phyloP scores from a whole-genome alignment of 2,888 invertebrate genomes.

The Brachyptera risi region DNA sequence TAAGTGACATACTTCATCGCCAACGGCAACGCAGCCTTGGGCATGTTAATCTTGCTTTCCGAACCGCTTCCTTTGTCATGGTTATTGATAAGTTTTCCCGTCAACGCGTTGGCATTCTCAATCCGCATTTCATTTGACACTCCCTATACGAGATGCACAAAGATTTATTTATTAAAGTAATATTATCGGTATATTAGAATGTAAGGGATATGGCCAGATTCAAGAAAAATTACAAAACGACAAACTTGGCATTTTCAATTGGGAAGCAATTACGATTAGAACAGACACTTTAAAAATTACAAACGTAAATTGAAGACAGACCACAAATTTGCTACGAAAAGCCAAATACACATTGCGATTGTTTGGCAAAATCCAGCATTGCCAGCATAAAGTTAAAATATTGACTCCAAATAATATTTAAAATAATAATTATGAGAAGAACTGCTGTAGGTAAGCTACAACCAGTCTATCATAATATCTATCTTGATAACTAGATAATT shows the following conservation, averaged over 20 bases:
- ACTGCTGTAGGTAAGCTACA: too few relatives aligned
- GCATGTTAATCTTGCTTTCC: neutral
- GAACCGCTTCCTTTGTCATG: neutral
- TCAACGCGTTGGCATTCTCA: slow-evolving; percentile 24
- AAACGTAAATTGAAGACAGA: too few relatives aligned
- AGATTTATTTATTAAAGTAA: neutral
- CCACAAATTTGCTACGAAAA: too few relatives aligned
- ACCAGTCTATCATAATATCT: too few relatives aligned
- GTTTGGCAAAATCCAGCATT: slow-evolving; percentile 5
- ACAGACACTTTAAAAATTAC: neutral
- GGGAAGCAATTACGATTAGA: neutral
- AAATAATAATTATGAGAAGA: too few relatives aligned
- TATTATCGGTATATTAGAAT: neutral
- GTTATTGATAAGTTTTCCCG: neutral
- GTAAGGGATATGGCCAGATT: neutral
- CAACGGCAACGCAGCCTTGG: neutral
- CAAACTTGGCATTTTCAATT: neutral
- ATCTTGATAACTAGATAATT: too few relatives aligned
- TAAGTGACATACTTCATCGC: slow-evolving; percentile 11
- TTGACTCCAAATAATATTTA: neutral
- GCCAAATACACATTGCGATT: too few relatives aligned
- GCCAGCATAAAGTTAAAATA: neutral
- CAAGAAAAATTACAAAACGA: neutral
- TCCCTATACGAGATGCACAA: slow-evolving; percentile 27
- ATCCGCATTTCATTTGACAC: slow-evolving; percentile 29